Evolutionary conservation across 2,888 invertebrate genomes (phyloP).

Genomic region (Netelia virgata): DNA sequence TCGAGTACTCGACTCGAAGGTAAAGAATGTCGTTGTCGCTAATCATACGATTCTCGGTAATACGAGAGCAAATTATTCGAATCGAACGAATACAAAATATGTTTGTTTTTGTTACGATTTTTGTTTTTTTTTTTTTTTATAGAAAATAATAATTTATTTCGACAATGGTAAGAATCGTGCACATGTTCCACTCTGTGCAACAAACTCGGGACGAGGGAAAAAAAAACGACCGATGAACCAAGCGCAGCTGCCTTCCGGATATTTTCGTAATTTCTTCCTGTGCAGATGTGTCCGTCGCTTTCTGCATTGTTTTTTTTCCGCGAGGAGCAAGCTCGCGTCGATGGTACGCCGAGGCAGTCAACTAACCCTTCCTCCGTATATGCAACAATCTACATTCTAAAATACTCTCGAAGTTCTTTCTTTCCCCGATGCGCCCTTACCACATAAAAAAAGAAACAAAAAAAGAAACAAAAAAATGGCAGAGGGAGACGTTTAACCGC

Average conservation of each 20-base stretch:
- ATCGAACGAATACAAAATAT: no score
- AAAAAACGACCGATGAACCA: background rate
- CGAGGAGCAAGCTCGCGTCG: conserved; percentile 9
- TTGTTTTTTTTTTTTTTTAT: background rate
- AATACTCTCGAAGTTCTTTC: conserved; percentile 65
- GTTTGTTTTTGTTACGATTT: no score
- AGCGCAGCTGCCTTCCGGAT: conserved; percentile 45
- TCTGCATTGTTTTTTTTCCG: conserved; percentile 2
- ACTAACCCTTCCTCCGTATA: conserved; percentile 18
- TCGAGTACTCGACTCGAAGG: no score
- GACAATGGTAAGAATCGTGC: conserved; percentile 20
- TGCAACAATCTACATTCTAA: conserved; percentile 77
- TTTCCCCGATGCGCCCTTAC: background rate
- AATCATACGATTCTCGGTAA: no score
- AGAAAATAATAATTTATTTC: background rate
- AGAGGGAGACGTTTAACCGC: conserved; percentile 42
- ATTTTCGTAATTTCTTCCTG: conserved; percentile 49
- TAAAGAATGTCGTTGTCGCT: background rate
- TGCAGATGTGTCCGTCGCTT: conserved; percentile 11
- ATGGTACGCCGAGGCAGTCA: conserved; percentile 17
- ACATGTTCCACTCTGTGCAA: background rate
- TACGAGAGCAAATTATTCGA: no score
- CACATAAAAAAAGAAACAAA: conserved; percentile 19
- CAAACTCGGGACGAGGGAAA: background rate
- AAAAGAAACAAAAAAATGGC: conserved; percentile 23